A percentile compares a stretch with the other conserved stretches of the same genome.
Conservation (phyloP, 2,797 vertebrate genomes). For the Apodemus agrarius region DNA sequence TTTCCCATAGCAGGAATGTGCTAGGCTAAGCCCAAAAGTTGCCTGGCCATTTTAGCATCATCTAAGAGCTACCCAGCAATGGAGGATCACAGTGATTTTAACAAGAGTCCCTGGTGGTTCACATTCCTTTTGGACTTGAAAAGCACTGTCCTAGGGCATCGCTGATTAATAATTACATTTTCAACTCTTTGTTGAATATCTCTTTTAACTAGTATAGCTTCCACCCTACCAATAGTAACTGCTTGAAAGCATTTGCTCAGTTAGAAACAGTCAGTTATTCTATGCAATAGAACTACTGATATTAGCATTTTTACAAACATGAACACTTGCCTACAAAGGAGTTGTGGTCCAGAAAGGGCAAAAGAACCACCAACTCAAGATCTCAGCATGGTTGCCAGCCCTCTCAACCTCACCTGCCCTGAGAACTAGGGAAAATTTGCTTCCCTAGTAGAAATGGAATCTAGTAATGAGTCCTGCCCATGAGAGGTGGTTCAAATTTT, state of each 20-base stretch:
- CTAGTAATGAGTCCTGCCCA: not conserved
- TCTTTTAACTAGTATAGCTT: slow-evolving; percentile 12
- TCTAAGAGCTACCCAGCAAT: not conserved
- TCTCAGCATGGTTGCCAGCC: not conserved
- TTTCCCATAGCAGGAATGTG: not conserved
- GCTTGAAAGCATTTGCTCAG: slow-evolving; percentile 8
- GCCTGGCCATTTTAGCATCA: not conserved
- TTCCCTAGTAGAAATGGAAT: not conserved
- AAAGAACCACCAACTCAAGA: not conserved
- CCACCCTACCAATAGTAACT: not conserved
- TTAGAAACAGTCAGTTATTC: not conserved
- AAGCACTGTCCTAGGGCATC: not conserved
- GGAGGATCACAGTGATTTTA: not conserved
- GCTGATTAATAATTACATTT: not conserved
- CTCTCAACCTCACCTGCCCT: not conserved
- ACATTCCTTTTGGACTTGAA: not conserved
- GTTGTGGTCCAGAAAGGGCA: not conserved
- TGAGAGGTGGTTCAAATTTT: not conserved
- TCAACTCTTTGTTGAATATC: not conserved
- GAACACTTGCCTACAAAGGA: not conserved
- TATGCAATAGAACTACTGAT: not conserved
- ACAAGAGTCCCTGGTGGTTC: not conserved
- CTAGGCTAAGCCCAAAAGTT: not conserved
- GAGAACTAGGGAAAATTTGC: not conserved
- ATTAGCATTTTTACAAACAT: not conserved